Percentiles rank a stretch among this genome's conserved stretches.
Evolutionary conservation across 2,113 vertebrate genomes (phyloP).

Genomic region (Lepidothrix coronata): DNA sequence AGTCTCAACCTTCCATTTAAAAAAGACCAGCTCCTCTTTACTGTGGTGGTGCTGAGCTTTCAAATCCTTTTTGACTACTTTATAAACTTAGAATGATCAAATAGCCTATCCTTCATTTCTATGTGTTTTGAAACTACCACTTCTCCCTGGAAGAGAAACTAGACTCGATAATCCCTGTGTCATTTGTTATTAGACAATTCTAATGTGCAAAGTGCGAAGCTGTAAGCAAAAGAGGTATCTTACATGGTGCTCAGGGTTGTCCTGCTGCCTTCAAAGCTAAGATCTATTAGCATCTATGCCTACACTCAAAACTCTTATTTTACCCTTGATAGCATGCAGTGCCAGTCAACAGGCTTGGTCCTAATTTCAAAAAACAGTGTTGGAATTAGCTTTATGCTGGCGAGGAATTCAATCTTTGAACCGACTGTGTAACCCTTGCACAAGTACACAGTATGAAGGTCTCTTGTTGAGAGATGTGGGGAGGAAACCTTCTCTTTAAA

Average conservation of each 20-base stretch:
- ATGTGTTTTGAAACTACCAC: background rate
- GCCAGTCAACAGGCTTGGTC: background rate
- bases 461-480: background rate
- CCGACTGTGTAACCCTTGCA: background rate
- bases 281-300: accelerated
- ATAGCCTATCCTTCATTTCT: background rate
- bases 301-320: background rate
- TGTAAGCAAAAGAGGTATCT: background rate
- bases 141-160: background rate
- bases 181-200: background rate
- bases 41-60: background rate
- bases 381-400: background rate
- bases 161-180: background rate
- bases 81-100: background rate
- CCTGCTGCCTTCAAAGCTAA: background rate
- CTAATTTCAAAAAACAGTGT: background rate
- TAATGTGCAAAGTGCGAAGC: background rate
- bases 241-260: background rate
- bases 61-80: background rate
- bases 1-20: background rate
- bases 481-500: background rate
- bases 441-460: background rate
- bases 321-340: accelerated
- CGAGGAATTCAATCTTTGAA: background rate
- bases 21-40: background rate